These are phyloP conservation scores for Trisateles emortualis DNA, from an alignment of 2,888 invertebrate genomes.

Conservation along the genomic window DNA sequence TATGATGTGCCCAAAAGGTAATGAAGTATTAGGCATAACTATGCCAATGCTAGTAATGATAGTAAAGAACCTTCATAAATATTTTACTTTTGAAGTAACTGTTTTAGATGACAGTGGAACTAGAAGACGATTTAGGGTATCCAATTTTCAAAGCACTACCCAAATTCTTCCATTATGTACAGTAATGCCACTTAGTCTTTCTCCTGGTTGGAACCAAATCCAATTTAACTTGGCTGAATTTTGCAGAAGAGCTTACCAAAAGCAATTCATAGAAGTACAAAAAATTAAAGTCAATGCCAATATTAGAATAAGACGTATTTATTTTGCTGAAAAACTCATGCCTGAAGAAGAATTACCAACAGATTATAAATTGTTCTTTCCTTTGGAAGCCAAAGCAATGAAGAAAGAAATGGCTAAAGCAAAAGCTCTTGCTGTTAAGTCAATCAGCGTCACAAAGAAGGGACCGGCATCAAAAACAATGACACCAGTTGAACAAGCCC, in stretches of 20 bases:
- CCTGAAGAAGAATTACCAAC: slow-evolving; percentile 96
- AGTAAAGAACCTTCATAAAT: slow-evolving; percentile 98
- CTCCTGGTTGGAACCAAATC: slow-evolving; percentile 95
- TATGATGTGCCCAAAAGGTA: slow-evolving; percentile 97
- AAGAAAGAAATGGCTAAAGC: too few relatives aligned
- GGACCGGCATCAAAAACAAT: too few relatives aligned
- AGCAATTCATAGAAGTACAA: slow-evolving; percentile 96
- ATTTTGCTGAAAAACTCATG: slow-evolving; percentile 95
- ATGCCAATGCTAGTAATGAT: slow-evolving; percentile 98
- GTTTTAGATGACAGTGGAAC: slow-evolving; percentile 95
- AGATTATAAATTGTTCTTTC: slow-evolving; percentile 95
- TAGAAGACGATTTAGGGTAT: slow-evolving; percentile 96
- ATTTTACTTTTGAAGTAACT: slow-evolving; percentile 98
- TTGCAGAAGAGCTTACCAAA: slow-evolving; percentile 97
- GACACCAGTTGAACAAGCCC: too few relatives aligned
- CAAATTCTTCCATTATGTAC: slow-evolving; percentile 93
- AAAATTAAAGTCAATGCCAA: slow-evolving; percentile 98
- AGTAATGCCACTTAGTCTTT: slow-evolving; percentile 98
- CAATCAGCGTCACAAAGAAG: too few relatives aligned
- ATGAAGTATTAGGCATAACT: slow-evolving; percentile 95
- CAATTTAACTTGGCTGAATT: slow-evolving; percentile 99
- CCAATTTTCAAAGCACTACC: slow-evolving; percentile 96
- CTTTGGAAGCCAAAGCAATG: slow-evolving; percentile 76
- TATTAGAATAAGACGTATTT: slow-evolving; percentile 96
- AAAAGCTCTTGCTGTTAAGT: too few relatives aligned